phyloP scores from a whole-genome alignment of 1,140 invertebrate genomes.

The Atta cephalotes region DNA sequence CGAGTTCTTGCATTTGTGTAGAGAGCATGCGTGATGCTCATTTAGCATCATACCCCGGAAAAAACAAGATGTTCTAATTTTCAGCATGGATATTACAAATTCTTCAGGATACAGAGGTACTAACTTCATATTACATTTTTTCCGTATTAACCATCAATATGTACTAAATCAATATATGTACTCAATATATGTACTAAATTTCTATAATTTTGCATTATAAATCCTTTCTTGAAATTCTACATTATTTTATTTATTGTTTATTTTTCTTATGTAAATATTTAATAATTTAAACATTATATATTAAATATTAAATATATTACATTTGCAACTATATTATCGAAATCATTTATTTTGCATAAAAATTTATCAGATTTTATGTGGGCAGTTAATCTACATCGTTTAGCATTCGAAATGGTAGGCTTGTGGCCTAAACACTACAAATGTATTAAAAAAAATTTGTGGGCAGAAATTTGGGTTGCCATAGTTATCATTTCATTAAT shows the following conservation, averaged over 20 bases:
- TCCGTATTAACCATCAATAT: too few relatives aligned
- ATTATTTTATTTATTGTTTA: too few relatives aligned
- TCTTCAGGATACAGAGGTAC: background rate
- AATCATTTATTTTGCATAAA: background rate
- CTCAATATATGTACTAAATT: too few relatives aligned
- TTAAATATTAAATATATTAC: background rate
- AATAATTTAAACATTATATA: too few relatives aligned
- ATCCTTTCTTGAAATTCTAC: too few relatives aligned
- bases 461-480: background rate
- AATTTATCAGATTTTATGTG: slow-evolving; percentile 55
- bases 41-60: background rate
- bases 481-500: background rate
- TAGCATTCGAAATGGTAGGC: slow-evolving; percentile 5
- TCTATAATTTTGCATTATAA: too few relatives aligned
- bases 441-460: background rate
- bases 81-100: background rate
- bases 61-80: background rate
- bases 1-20: background rate
- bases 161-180: too few relatives aligned
- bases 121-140: too few relatives aligned
- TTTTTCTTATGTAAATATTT: too few relatives aligned
- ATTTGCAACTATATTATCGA: background rate
- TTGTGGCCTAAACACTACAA: background rate
- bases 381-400: slow-evolving; percentile 50
- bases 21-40: background rate